phyloP scores from a whole-genome alignment of 2,113 vertebrate genomes.

The Speoplatyrhinus poulsoni region DNA sequence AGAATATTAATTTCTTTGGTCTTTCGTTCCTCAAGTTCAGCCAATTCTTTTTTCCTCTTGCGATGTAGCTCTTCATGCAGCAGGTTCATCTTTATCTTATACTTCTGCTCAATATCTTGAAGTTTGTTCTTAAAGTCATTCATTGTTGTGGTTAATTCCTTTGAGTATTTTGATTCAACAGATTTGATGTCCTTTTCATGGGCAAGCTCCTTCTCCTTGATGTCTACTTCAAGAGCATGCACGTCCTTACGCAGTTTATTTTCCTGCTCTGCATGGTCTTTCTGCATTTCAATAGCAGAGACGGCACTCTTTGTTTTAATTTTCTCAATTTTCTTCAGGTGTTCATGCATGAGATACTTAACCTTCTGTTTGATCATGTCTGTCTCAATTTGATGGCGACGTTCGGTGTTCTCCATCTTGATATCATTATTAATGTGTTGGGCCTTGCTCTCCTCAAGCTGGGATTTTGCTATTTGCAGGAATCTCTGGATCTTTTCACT shows the following conservation, averaged over 20 bases:
- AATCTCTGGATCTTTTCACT: slow-evolving; percentile 85
- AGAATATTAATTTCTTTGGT: slow-evolving; percentile 79
- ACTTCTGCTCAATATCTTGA: slow-evolving; percentile 82
- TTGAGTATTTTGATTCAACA: slow-evolving; percentile 82
- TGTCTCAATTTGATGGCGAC: slow-evolving; percentile 87
- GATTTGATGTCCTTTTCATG: slow-evolving; percentile 76
- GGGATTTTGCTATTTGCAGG: slow-evolving; percentile 83
- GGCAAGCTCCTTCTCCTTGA: slow-evolving; percentile 82
- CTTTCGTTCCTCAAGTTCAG: slow-evolving; percentile 83
- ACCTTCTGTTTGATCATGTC: slow-evolving; percentile 95
- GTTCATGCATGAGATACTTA: slow-evolving; percentile 90
- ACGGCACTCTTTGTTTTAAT: slow-evolving; percentile 74
- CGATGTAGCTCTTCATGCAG: slow-evolving; percentile 80
- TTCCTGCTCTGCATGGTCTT: slow-evolving; percentile 80
- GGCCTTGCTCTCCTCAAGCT: slow-evolving; percentile 83
- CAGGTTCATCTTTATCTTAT: slow-evolving; percentile 78
- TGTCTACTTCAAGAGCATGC: slow-evolving; percentile 67
- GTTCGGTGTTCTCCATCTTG: slow-evolving; percentile 86
- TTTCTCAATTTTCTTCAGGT: slow-evolving; percentile 86
- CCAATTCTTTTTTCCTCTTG: slow-evolving; percentile 79
- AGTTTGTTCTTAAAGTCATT: slow-evolving; percentile 79
- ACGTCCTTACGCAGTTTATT: slow-evolving; percentile 68
- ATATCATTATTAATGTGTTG: slow-evolving; percentile 82
- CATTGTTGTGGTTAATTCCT: slow-evolving; percentile 76
- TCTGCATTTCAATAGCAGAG: slow-evolving; percentile 74